Conservation (phyloP, 2,797 vertebrate genomes). For the Leptodactylus fallax region DNA sequence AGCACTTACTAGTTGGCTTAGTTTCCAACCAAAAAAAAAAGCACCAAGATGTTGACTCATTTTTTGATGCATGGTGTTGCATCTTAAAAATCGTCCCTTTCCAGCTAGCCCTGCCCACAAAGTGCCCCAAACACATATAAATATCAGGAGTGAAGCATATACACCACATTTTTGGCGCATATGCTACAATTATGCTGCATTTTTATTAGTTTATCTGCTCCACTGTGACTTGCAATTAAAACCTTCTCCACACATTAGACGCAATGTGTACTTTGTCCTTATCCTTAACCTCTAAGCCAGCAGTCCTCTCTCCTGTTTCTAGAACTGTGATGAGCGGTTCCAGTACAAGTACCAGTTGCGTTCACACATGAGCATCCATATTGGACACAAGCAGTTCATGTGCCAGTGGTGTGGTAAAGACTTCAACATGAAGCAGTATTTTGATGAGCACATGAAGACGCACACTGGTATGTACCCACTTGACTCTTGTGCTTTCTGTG, state of each 20-base stretch:
- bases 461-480: conserved; percentile 85
- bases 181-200: no score
- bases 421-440: conserved; percentile 99
- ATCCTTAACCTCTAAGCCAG: not conserved
- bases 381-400: conserved; percentile 98
- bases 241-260: not conserved
- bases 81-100: no score
- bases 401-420: conserved; percentile 99
- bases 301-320: not conserved
- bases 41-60: no score
- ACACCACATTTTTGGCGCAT: no score
- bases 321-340: conserved; percentile 91
- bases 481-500: no score
- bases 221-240: not conserved
- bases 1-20: no score
- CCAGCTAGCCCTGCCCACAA: no score
- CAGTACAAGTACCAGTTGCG: conserved; percentile 98
- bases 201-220: no score
- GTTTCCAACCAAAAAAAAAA: no score
- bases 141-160: no score
- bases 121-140: no score
- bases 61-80: no score
- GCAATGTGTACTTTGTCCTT: not conserved
- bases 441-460: conserved; percentile 98
- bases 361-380: conserved; percentile 98